These are phyloP conservation scores for Tragulus kanchil DNA, from an alignment of 2,113 vertebrate genomes.

Conservation along the genomic window DNA sequence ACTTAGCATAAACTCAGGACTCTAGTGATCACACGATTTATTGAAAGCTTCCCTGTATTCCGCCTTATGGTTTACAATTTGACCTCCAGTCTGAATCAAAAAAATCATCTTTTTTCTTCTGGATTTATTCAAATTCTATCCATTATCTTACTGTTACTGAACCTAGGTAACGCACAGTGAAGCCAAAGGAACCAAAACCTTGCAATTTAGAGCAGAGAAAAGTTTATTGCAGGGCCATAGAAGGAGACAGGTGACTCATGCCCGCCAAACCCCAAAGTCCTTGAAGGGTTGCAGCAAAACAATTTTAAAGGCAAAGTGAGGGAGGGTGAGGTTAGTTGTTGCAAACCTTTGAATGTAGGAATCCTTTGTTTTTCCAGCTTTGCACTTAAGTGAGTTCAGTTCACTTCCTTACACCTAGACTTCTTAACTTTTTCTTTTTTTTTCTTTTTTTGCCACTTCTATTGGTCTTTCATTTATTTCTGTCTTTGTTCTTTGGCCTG, in stretches of 20 bases:
- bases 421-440: background rate
- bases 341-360: background rate
- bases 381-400: background rate
- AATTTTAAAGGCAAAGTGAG: no score
- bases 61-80: background rate
- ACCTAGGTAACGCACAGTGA: background rate
- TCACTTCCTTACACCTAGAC: background rate
- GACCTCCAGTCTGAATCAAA: background rate
- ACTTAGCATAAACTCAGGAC: background rate
- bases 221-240: no score
- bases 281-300: no score
- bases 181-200: background rate
- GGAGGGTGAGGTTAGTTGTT: no score
- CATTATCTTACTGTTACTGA: background rate
- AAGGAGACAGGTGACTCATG: no score
- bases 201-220: background rate
- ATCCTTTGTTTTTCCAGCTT: background rate
- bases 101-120: background rate
- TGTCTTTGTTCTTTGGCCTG: no score
- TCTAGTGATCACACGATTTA: accelerated
- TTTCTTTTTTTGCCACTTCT: background rate
- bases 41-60: background rate
- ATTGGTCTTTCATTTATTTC: no score
- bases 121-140: background rate
- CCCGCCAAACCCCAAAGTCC: no score